These are phyloP conservation scores for Limnodromus scolopaceus DNA, from an alignment of 2,797 vertebrate species.

Conservation along the genomic window DNA sequence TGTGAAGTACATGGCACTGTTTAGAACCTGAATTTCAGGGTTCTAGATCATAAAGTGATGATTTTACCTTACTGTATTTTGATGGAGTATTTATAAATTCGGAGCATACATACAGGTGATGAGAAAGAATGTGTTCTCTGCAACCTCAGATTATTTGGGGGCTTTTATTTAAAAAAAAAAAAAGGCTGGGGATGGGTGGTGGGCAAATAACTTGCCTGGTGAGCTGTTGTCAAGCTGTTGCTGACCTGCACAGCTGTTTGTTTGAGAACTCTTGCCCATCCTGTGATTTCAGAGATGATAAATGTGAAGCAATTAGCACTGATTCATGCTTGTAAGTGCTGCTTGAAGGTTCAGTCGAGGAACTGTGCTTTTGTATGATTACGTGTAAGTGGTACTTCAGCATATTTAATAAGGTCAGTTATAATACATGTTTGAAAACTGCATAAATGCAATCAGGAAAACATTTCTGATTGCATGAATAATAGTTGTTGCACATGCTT, in stretches of 20 bases:
- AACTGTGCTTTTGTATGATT: slow-evolving; percentile 65
- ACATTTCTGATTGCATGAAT: slow-evolving; percentile 79
- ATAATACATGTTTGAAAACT: slow-evolving; percentile 78
- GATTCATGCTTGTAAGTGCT: slow-evolving; percentile 59
- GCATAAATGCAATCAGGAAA: slow-evolving; percentile 75
- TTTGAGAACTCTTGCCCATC: background rate
- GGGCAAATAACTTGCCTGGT: background rate
- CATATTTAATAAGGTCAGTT: slow-evolving; percentile 79
- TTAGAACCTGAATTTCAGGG: background rate
- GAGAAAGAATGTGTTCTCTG: background rate
- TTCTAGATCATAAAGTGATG: background rate
- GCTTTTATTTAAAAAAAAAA: background rate
- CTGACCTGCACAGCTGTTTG: slow-evolving; percentile 18
- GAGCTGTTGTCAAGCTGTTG: background rate
- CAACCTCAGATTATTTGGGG: background rate
- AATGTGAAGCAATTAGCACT: slow-evolving; percentile 37
- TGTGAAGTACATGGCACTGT: background rate
- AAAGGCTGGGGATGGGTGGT: background rate
- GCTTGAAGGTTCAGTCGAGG: slow-evolving; percentile 42
- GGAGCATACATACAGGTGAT: background rate
- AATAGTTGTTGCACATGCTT: slow-evolving; percentile 69
- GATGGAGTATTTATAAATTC: background rate
- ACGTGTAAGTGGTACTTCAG: slow-evolving; percentile 56
- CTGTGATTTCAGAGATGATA: slow-evolving; percentile 24
- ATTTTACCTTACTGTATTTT: background rate